Percentiles rank a stretch among this genome's conserved stretches.
Evolutionary conservation across 2,797 vertebrate species (phyloP).

Genomic region (Malurus leucopterus): DNA sequence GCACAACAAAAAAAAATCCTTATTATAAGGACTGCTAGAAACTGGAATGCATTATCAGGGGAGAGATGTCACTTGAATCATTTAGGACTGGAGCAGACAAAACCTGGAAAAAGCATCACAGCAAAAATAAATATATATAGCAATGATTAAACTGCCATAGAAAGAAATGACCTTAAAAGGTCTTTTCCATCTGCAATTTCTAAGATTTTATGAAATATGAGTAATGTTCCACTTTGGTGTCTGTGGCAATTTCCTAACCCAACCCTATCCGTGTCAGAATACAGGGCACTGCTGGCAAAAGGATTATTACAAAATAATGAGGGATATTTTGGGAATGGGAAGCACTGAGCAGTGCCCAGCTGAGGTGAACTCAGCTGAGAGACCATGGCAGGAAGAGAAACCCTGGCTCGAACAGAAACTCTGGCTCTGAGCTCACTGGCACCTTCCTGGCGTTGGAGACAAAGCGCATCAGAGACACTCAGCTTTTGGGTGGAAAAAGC

Average conservation of each 20-base stretch:
- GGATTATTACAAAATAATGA: not conserved
- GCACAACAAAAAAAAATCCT: not conserved
- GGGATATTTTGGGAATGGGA: constrained; percentile 2
- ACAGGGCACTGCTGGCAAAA: not conserved
- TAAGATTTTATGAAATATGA: constrained; percentile 14
- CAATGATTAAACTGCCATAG: not conserved
- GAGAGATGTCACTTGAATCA: not conserved
- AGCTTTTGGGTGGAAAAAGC: not conserved
- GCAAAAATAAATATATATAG: not conserved
- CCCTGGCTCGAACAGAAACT: not conserved
- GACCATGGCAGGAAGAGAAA: not conserved
- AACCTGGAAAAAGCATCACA: constrained; percentile 15
- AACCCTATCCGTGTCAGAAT: not conserved
- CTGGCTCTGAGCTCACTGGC: not conserved
- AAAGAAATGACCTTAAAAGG: constrained; percentile 8
- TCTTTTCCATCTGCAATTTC: constrained; percentile 14
- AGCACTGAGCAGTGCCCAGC: not conserved
- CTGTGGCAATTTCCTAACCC: not conserved
- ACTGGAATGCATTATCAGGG: not conserved
- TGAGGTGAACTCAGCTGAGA: not conserved
- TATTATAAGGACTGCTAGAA: not conserved
- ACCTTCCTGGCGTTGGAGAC: not conserved
- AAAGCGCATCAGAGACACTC: not conserved
- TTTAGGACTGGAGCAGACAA: not conserved
- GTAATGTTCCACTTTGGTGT: not conserved